phyloP scores from a whole-genome alignment of 2,113 vertebrate species.

The Procavia capensis region DNA sequence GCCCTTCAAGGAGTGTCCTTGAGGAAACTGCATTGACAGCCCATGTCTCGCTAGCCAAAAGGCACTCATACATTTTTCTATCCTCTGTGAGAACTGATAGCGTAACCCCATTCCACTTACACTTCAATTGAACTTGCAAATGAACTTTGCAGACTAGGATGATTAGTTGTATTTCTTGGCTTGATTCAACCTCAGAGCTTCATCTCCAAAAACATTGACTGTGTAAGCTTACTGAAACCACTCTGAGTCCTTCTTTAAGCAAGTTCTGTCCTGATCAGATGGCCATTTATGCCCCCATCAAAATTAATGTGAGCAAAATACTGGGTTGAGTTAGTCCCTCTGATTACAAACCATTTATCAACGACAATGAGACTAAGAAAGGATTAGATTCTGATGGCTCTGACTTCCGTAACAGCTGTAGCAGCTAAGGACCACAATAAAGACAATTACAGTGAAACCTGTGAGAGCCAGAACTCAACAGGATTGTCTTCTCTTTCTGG shows the following conservation, averaged over 20 bases:
- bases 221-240: conserved; percentile 52
- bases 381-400: neutral
- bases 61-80: conserved; percentile 60
- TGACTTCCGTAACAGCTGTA: neutral
- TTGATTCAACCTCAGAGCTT: conserved; percentile 62
- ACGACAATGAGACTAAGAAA: conserved; percentile 40
- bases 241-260: conserved; percentile 68
- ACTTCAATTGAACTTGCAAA: conserved; percentile 76
- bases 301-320: conserved; percentile 62
- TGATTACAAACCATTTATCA: conserved; percentile 50
- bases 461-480: neutral
- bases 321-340: conserved; percentile 37
- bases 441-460: neutral
- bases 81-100: conserved; percentile 63
- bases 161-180: conserved; percentile 76
- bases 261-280: conserved; percentile 57
- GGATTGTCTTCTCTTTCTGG: neutral
- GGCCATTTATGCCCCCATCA: neutral
- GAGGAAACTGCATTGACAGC: neutral
- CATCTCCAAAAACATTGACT: conserved; percentile 65
- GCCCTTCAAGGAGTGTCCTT: neutral
- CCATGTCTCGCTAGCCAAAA: neutral
- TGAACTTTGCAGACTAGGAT: conserved; percentile 71
- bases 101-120: conserved; percentile 56
- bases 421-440: neutral